These are phyloP conservation scores for Asbolus verrucosus DNA, from an alignment of 1,140 invertebrate genomes.

Conservation along the genomic window DNA sequence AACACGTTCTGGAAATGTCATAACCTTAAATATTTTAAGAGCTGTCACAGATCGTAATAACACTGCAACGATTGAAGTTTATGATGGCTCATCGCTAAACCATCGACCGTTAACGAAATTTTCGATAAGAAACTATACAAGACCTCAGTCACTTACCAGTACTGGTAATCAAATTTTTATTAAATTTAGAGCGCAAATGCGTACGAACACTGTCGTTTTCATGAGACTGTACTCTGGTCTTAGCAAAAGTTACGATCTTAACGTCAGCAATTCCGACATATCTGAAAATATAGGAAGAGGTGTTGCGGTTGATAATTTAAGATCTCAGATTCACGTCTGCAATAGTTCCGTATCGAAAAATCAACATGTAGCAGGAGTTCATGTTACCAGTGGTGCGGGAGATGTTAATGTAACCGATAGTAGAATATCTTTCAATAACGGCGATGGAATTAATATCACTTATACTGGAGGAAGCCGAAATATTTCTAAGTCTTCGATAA, in stretches of 20 bases:
- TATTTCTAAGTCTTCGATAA: conserved; percentile 83
- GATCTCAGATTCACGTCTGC: conserved; percentile 84
- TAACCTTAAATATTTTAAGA: conserved; percentile 87
- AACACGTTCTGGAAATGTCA: conserved; percentile 79
- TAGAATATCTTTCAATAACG: conserved; percentile 90
- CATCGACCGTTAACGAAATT: conserved; percentile 79
- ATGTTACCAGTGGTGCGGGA: conserved; percentile 87
- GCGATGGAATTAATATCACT: conserved; percentile 92
- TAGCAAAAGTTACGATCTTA: conserved; percentile 88
- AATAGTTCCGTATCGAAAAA: conserved; percentile 87
- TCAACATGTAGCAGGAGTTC: conserved; percentile 88
- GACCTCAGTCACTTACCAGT: conserved; percentile 87
- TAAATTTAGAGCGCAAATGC: conserved; percentile 77
- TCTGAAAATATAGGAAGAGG: conserved; percentile 94
- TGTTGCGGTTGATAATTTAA: conserved; percentile 85
- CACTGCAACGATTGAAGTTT: conserved; percentile 79
- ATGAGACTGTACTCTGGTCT: conserved; percentile 81
- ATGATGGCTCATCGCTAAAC: conserved; percentile 79
- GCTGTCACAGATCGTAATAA: conserved; percentile 80
- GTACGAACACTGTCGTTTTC: conserved; percentile 78
- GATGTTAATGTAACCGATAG: conserved; percentile 93
- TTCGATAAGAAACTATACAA: conserved; percentile 80
- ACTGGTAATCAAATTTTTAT: conserved; percentile 82
- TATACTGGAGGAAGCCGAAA: conserved; percentile 92
- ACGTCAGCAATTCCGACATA: conserved; percentile 86